These are phyloP conservation scores for Rhagophthalmus giganteus DNA, from an alignment of 2,888 invertebrate species.

Conservation along the genomic window DNA sequence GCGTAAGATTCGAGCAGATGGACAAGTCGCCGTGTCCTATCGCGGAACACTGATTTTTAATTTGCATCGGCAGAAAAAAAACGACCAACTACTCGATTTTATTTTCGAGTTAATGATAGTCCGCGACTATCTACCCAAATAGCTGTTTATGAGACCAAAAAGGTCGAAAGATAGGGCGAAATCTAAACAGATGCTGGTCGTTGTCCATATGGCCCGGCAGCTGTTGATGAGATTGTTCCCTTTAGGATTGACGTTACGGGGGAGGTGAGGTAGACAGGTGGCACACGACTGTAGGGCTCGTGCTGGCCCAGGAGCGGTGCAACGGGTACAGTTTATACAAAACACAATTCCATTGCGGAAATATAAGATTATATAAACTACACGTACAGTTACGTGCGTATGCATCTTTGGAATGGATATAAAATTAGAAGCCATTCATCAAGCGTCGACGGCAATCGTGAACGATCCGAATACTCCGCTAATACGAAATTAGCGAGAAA, in stretches of 20 bases:
- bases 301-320: constrained; percentile 20
- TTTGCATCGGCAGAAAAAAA: neutral
- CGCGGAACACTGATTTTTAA: neutral
- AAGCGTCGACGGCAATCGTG: constrained; percentile 6
- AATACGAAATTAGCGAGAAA: constrained; percentile 15
- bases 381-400: constrained; percentile 16
- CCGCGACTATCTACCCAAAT: constrained; percentile 19
- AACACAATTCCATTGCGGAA: constrained; percentile 22
- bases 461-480: constrained; percentile 8
- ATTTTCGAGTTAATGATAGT: constrained; percentile 8
- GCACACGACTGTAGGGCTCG: constrained; percentile 33
- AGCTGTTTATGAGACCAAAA: constrained; percentile 17
- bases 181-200: constrained; percentile 33
- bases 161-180: constrained; percentile 18
- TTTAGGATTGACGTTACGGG: constrained; percentile 21
- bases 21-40: constrained; percentile 1
- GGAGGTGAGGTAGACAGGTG: constrained; percentile 32
- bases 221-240: constrained; percentile 34
- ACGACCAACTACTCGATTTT: neutral
- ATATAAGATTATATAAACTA: constrained; percentile 21
- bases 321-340: constrained; percentile 22
- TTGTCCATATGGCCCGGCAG: constrained; percentile 37
- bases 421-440: constrained; percentile 25
- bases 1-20: constrained; percentile 21
- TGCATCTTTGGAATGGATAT: constrained; percentile 9